Base-by-base conservation (phyloP, 30 jellyfish, hydroid and myxozoan genomes). In the Rhopilema esculentum region DNA sequence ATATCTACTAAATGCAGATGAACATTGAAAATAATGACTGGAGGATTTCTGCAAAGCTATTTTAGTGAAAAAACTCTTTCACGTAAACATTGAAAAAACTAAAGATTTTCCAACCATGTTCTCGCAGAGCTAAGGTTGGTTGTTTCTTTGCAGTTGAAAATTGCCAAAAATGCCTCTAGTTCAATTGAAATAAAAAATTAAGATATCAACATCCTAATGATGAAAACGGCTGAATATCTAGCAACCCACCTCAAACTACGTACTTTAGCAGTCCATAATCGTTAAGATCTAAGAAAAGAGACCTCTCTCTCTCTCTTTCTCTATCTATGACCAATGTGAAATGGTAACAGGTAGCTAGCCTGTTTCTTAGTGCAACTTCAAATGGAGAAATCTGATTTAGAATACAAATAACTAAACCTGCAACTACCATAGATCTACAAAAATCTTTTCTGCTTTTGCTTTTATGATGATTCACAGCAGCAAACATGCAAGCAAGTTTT, bases 101-200 rank as follows among this genome's bases (percentile, higher is more conserved):
- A n/a, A n/a, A n/a, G n/a, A n/a, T n/a, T n/a, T n/a, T n/a, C n/a
- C n/a, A n/a, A n/a, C n/a, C n/a, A n/a, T n/a, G n/a, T n/a, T n/a
- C n/a, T n/a, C n/a, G n/a, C n/a, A n/a, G n/a, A n/a, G n/a, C n/a
- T n/a, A n/a, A n/a, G n/a, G n/a, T n/a, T n/a, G n/a, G n/a, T n/a
- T n/a, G n/a, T n/a, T n/a, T n/a, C n/a, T 67, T 28, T 24, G 64
- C 75, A 76, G 17, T 1, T 50, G 20, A 27, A 52, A 40, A 6
- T 50, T 62, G 76, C 72, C 68, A 80, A 80, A 66, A 80, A 19
- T 80, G 68, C 90, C 90, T 67, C 66, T 28, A 31, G 90, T 80
- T 49, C 90, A 80, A 80, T 80, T 65, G 27, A 16, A 80, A 64
- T 16, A 80, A 68, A 78, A 22, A 53, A 78, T 22, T 6, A 22